These are phyloP conservation scores for Tubiluchus corallicola DNA, from an alignment of 2,888 invertebrate genomes.

Conservation along the genomic window DNA sequence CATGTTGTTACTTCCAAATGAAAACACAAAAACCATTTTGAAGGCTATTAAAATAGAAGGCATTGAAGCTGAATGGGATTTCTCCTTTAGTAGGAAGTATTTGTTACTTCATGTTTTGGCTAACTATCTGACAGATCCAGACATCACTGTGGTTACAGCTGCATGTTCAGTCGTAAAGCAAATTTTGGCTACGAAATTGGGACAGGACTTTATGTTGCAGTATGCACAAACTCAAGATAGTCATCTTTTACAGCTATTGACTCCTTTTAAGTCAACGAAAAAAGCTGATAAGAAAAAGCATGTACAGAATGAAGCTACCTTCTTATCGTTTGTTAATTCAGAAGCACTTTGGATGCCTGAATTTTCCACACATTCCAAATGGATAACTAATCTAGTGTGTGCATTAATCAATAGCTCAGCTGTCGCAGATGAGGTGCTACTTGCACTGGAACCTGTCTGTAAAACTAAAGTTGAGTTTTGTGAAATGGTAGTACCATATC, in stretches of 20 bases:
- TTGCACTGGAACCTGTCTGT: slow-evolving; percentile 1
- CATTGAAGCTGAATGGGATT: no score
- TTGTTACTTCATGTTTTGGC: no score
- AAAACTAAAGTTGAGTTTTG: slow-evolving; percentile 1
- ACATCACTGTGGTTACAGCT: neutral
- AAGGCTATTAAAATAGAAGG: no score
- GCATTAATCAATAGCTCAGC: neutral
- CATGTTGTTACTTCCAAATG: no score
- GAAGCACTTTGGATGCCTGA: neutral
- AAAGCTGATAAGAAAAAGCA: neutral
- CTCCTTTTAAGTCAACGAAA: neutral
- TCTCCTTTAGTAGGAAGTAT: no score
- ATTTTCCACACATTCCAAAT: neutral
- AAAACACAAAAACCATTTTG: no score
- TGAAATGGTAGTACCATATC: neutral
- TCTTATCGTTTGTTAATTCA: neutral
- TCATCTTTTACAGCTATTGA: neutral
- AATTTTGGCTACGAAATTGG: neutral
- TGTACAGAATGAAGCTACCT: neutral
- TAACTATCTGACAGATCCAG: no score
- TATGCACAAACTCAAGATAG: neutral
- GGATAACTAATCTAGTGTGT: neutral
- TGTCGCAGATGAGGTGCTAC: neutral
- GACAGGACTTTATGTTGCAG: neutral
- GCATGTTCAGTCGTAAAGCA: neutral